These are phyloP conservation scores for Notolabrus celidotus DNA, from an alignment of 2,797 vertebrate genomes.

Conservation along the genomic window DNA sequence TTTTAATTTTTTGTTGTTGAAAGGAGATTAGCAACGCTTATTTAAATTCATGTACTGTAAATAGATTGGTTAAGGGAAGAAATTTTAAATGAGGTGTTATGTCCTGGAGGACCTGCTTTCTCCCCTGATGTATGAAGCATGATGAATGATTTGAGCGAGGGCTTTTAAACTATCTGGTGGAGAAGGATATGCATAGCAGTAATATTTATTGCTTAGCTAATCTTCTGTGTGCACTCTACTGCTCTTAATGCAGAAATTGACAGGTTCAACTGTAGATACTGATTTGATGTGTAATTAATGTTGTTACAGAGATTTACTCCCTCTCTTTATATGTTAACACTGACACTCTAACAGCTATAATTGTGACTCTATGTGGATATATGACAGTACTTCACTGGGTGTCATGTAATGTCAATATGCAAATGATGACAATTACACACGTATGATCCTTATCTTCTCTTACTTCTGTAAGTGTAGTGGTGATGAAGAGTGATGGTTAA, in stretches of 20 bases:
- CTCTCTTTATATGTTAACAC: neutral
- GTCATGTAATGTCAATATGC: too few relatives aligned
- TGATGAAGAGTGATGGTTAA: too few relatives aligned
- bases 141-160: constrained; percentile 32
- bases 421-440: too few relatives aligned
- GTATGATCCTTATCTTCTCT: too few relatives aligned
- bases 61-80: constrained; percentile 32
- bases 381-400: too few relatives aligned
- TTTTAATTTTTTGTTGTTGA: constrained; percentile 34
- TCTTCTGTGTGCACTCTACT: neutral
- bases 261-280: constrained; percentile 6
- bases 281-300: constrained; percentile 10
- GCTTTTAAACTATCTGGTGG: constrained; percentile 22
- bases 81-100: constrained; percentile 41
- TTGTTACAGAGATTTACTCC: neutral
- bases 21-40: constrained; percentile 48
- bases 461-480: too few relatives aligned
- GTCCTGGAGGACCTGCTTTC: constrained; percentile 28
- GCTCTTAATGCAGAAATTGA: constrained; percentile 11
- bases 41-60: constrained; percentile 46
- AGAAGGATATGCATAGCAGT: constrained; percentile 2
- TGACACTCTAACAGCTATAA: too few relatives aligned
- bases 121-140: constrained; percentile 20
- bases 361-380: too few relatives aligned
- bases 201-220: constrained; percentile 3